Conservation (phyloP, 2,888 invertebrate genomes). For the Poecilobothrus nobilitatus region DNA sequence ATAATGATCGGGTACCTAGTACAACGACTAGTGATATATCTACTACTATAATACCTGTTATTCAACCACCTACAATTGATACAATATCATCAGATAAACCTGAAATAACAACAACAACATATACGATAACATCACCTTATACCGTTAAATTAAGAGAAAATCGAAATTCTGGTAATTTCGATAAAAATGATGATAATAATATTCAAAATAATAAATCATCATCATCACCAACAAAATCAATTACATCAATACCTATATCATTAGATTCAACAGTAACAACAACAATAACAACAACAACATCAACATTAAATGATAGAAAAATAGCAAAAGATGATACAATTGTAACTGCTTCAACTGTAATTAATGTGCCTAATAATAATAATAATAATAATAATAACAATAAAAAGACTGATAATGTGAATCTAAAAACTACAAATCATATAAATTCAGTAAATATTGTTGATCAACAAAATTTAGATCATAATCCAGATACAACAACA, state of each 20-base stretch:
- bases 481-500: constrained; percentile 31
- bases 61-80: constrained; percentile 8
- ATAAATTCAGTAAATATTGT: constrained; percentile 50
- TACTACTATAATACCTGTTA: background rate
- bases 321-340: constrained; percentile 13
- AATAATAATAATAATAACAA: constrained; percentile 16
- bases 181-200: constrained; percentile 14
- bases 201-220: constrained; percentile 19
- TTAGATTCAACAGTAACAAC: background rate
- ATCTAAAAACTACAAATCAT: constrained; percentile 39
- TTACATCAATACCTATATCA: background rate
- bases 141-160: constrained; percentile 12
- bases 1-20: constrained; percentile 11
- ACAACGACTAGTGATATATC: constrained; percentile 11
- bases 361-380: constrained; percentile 22
- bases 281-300: constrained; percentile 14
- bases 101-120: constrained; percentile 24
- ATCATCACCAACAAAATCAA: constrained; percentile 19
- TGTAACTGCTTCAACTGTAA: background rate
- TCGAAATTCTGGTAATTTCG: background rate
- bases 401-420: constrained; percentile 16
- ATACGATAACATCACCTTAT: constrained; percentile 23
- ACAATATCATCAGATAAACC: background rate
- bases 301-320: constrained; percentile 11
- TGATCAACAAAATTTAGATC: constrained; percentile 42